A percentile compares a stretch with the other conserved stretches of the same genome.
Conservation (phyloP, 2,113 vertebrate genomes). For the Phrynosoma platyrhinos region DNA sequence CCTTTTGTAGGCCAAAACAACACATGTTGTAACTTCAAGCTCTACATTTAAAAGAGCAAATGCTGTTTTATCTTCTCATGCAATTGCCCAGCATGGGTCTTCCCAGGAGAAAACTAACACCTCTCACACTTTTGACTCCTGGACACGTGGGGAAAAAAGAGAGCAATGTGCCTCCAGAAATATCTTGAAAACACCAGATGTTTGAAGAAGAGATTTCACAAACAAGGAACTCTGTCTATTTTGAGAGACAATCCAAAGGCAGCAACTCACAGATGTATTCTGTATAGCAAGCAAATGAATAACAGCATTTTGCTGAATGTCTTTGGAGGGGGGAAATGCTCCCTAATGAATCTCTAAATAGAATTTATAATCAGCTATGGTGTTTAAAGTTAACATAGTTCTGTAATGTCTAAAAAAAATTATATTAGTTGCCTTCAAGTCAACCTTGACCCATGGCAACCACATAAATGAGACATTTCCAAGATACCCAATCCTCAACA, state of each 20-base stretch:
- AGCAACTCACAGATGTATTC: conserved; percentile 53
- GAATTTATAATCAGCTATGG: neutral
- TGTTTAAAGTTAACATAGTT: neutral
- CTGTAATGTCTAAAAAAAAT: too few species aligned
- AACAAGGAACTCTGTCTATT: conserved; percentile 55
- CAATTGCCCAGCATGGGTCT: conserved; percentile 2
- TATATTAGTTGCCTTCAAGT: too few species aligned
- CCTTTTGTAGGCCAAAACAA: neutral
- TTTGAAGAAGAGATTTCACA: conserved; percentile 53
- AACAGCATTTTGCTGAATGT: neutral
- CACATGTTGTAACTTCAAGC: neutral
- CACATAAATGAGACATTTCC: too few species aligned
- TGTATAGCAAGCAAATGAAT: conserved; percentile 45
- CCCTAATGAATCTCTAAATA: neutral
- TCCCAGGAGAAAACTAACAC: conserved; percentile 6
- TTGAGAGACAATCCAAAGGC: conserved; percentile 47
- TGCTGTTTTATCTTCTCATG: conserved; percentile 17
- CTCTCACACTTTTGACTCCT: conserved; percentile 11
- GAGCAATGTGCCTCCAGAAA: conserved; percentile 54
- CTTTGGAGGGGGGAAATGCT: neutral
- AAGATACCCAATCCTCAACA: too few species aligned
- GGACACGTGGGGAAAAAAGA: conserved; percentile 51
- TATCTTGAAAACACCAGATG: conserved; percentile 61
- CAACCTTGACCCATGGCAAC: too few species aligned
- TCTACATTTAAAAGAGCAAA: conserved; percentile 15